Conservation (phyloP, 1,140 invertebrate species). For the Camponotus pennsylvanicus region DNA sequence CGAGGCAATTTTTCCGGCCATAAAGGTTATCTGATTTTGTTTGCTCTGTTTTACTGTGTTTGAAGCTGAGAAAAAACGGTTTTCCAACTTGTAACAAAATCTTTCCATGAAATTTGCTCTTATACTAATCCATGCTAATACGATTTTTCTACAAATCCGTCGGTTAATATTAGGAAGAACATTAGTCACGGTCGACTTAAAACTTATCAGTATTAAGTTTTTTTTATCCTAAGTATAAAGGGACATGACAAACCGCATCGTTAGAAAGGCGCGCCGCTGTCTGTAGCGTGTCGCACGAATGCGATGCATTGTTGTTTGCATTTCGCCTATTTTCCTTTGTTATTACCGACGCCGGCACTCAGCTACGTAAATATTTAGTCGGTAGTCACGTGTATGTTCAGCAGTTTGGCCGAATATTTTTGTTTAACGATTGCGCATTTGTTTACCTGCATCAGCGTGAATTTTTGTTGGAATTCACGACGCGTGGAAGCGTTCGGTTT, state of each 20-base stretch:
- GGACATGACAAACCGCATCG: not conserved
- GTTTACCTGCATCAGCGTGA: slow-evolving; percentile 66
- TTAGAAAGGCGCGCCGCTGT: slow-evolving; percentile 52
- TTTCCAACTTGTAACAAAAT: slow-evolving; percentile 2
- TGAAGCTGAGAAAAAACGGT: not conserved
- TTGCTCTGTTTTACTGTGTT: slow-evolving; percentile 1
- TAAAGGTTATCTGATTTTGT: too few species aligned
- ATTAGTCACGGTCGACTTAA: slow-evolving; percentile 23
- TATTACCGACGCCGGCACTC: slow-evolving; percentile 71
- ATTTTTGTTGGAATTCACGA: slow-evolving; percentile 42
- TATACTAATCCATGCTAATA: not conserved
- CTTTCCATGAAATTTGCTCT: not conserved
- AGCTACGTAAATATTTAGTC: slow-evolving; percentile 71
- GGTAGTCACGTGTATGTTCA: slow-evolving; percentile 46
- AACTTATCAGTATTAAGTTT: slow-evolving; percentile 31
- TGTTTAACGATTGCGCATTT: slow-evolving; percentile 68
- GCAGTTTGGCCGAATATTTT: slow-evolving; percentile 58
- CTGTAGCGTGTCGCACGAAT: slow-evolving; percentile 46
- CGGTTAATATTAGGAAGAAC: slow-evolving; percentile 4
- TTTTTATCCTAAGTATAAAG: slow-evolving; percentile 28
- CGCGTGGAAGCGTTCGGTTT: slow-evolving; percentile 43
- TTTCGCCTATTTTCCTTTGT: slow-evolving; percentile 74
- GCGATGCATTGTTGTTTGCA: slow-evolving; percentile 52
- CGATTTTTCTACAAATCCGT: slow-evolving; percentile 3
- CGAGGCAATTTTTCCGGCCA: too few species aligned